A percentile compares a stretch with the other conserved stretches of the same genome.
phyloP scores from a whole-genome alignment of 2,797 vertebrate species.

The Echiichthys vipera region DNA sequence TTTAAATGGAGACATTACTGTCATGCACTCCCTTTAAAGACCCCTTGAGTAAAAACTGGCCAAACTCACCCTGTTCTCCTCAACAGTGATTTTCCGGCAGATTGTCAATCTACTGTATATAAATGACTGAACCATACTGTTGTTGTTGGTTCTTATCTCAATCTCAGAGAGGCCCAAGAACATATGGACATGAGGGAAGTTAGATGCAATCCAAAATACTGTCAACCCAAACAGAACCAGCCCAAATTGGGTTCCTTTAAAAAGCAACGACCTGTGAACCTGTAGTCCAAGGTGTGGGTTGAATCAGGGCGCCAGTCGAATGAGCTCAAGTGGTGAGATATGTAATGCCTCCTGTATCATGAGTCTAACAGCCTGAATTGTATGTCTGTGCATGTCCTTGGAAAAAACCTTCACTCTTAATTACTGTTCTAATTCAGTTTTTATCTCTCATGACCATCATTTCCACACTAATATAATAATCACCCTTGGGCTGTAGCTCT shows the following conservation, averaged over 20 bases:
- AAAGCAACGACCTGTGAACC: not conserved
- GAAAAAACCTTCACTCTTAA: conserved; percentile 25
- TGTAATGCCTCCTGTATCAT: conserved; percentile 13
- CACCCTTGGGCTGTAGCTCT: conserved; percentile 26
- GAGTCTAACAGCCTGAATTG: not conserved
- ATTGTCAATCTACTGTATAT: not conserved
- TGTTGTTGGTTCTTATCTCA: too few species aligned
- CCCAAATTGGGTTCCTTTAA: not conserved
- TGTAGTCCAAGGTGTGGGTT: not conserved
- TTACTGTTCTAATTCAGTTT: conserved; percentile 33
- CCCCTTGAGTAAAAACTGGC: too few species aligned
- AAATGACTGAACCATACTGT: not conserved
- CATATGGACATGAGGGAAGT: not conserved
- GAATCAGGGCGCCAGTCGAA: not conserved
- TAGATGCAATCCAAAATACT: not conserved
- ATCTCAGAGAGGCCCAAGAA: not conserved
- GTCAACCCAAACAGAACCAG: not conserved
- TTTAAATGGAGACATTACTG: too few species aligned
- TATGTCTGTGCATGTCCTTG: conserved; percentile 31
- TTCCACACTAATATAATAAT: conserved; percentile 48
- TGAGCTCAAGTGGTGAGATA: not conserved
- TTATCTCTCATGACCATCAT: conserved; percentile 42
- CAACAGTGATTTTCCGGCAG: conserved; percentile 19
- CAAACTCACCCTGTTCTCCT: too few species aligned
- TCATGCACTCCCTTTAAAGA: too few species aligned